Percentiles rank a stretch among this genome's conserved stretches.
These are phyloP conservation scores for Anarrhichthys ocellatus DNA, from an alignment of 2,113 vertebrate species.

Conservation along the genomic window DNA sequence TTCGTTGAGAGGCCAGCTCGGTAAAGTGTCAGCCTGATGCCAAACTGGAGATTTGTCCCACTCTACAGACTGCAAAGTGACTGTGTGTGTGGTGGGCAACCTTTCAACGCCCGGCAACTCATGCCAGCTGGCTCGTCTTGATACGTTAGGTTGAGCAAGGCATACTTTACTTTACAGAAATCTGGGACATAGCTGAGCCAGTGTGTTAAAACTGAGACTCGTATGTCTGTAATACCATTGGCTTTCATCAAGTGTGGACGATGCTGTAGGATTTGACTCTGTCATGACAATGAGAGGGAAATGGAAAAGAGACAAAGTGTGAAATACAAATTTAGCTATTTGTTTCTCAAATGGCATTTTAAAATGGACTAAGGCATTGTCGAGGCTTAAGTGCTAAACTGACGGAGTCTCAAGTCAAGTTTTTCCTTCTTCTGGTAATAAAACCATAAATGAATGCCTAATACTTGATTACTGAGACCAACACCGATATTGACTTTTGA, in stretches of 20 bases:
- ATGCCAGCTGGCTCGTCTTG: slow-evolving; percentile 61
- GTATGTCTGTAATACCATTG: slow-evolving; percentile 18
- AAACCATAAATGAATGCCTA: background rate
- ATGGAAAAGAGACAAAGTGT: background rate
- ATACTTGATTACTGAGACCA: background rate
- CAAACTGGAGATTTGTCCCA: slow-evolving; percentile 37
- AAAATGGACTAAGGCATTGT: background rate
- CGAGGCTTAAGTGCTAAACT: background rate
- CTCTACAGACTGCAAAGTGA: slow-evolving; percentile 63
- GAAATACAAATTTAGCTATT: background rate
- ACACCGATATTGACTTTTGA: background rate
- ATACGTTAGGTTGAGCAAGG: slow-evolving; percentile 37
- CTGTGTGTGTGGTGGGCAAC: slow-evolving; percentile 37
- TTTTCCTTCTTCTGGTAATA: background rate
- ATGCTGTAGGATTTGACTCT: background rate
- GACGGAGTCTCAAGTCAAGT: background rate
- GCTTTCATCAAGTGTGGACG: slow-evolving; percentile 17
- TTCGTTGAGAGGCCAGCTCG: slow-evolving; percentile 17
- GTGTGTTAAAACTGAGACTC: slow-evolving; percentile 20
- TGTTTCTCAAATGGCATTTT: background rate
- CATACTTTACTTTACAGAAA: slow-evolving; percentile 49
- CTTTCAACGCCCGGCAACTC: slow-evolving; percentile 18
- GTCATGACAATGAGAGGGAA: background rate
- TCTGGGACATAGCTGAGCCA: slow-evolving; percentile 24
- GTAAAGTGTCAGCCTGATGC: slow-evolving; percentile 42